Evolutionary conservation across 1,140 invertebrate species (phyloP).

Genomic region (Gerris buenoi): DNA sequence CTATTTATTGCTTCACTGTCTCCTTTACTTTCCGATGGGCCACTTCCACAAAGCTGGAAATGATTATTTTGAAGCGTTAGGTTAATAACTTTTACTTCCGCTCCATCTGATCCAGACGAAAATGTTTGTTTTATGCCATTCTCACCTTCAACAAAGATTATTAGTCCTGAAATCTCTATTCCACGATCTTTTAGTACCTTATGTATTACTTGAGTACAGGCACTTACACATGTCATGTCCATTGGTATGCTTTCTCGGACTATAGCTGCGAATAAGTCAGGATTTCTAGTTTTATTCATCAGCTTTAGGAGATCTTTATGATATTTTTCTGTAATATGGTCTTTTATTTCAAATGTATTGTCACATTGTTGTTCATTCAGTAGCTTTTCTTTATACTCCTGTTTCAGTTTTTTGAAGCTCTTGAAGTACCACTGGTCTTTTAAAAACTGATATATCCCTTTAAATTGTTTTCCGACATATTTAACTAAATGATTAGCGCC

Average conservation of each 20-base stretch:
- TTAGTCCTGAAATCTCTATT: background rate
- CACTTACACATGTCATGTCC: background rate
- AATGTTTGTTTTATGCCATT: background rate
- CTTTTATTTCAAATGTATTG: background rate
- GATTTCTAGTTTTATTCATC: background rate
- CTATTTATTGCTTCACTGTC: background rate
- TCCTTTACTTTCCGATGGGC: background rate
- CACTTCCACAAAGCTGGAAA: background rate
- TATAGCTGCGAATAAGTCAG: background rate
- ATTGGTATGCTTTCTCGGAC: background rate
- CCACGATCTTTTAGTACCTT: background rate
- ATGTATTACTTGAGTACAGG: background rate
- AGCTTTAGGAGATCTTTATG: background rate
- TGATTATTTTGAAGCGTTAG: background rate
- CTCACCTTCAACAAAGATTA: background rate
- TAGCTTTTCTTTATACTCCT: background rate
- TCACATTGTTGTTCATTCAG: background rate
- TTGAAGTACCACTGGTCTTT: background rate
- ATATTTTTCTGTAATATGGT: background rate
- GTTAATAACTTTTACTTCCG: background rate
- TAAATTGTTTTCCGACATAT: background rate
- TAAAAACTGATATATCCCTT: background rate
- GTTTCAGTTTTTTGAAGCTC: background rate
- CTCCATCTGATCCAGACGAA: background rate
- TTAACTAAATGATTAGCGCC: background rate